Conservation (phyloP, 2,797 vertebrate species). For the Pangasius sanitwongsei region DNA sequence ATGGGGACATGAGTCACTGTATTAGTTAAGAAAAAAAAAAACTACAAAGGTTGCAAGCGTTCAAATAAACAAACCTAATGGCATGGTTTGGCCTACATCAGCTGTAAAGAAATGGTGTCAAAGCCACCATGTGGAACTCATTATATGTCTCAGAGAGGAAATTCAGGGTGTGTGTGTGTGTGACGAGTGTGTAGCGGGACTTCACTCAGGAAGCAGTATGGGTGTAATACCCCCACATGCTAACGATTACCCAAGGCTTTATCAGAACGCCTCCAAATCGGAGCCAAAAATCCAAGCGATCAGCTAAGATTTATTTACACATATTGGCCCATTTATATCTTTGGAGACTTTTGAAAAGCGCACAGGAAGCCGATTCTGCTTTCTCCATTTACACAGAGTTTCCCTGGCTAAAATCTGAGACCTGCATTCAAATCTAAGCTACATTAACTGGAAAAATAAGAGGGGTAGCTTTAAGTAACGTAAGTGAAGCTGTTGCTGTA, state of each 20-base stretch:
- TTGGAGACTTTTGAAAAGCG: constrained; percentile 34
- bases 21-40: neutral
- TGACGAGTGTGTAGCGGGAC: neutral
- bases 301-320: constrained; percentile 42
- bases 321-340: constrained; percentile 18
- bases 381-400: neutral
- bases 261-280: constrained; percentile 38
- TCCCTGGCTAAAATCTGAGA: neutral
- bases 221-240: constrained; percentile 48
- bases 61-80: constrained; percentile 44
- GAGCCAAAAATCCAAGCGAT: constrained; percentile 20
- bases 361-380: constrained; percentile 18
- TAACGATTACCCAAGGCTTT: constrained; percentile 55
- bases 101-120: constrained; percentile 42
- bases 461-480: neutral
- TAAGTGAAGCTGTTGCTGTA: neutral
- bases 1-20: neutral
- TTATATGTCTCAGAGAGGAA: constrained; percentile 47
- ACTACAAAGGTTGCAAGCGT: constrained; percentile 26
- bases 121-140: constrained; percentile 57
- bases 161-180: constrained; percentile 19
- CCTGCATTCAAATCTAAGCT: neutral
- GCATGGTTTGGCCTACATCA: constrained; percentile 31
- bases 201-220: constrained; percentile 45
- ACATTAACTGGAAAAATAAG: neutral